Conservation (phyloP, 2,797 vertebrate genomes). For the Molossus alvarezi region DNA sequence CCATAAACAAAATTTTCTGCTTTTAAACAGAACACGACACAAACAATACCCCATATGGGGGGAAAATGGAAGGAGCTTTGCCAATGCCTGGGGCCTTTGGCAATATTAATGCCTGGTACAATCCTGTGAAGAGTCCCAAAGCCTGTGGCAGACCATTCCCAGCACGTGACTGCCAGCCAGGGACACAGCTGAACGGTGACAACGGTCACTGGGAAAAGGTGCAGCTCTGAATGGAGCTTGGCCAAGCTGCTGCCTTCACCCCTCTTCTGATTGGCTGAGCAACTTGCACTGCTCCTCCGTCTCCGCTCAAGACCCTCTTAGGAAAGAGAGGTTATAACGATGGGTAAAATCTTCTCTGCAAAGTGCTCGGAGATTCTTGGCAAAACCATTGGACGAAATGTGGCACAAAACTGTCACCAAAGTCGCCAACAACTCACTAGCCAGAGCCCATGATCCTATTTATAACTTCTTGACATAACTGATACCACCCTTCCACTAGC, state of each 20-base stretch:
- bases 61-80: constrained; percentile 67
- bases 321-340: neutral
- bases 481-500: neutral
- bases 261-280: neutral
- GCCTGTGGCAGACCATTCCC: neutral
- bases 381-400: neutral
- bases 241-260: neutral
- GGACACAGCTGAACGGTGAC: neutral
- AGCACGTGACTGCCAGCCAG: neutral
- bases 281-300: neutral
- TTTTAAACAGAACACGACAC: constrained; percentile 63
- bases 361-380: neutral
- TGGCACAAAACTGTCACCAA: neutral
- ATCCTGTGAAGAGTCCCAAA: constrained; percentile 56
- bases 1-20: constrained; percentile 58
- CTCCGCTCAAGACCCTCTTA: neutral
- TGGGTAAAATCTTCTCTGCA: neutral
- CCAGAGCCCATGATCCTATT: neutral
- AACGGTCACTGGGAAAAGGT: neutral
- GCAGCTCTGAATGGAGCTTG: neutral
- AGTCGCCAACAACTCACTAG: neutral
- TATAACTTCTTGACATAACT: neutral
- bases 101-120: neutral
- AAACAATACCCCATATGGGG: constrained; percentile 58
- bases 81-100: constrained; percentile 57